Evolutionary conservation across 2,797 vertebrate species (phyloP).

Genomic region (Cossypha niveicapilla): DNA sequence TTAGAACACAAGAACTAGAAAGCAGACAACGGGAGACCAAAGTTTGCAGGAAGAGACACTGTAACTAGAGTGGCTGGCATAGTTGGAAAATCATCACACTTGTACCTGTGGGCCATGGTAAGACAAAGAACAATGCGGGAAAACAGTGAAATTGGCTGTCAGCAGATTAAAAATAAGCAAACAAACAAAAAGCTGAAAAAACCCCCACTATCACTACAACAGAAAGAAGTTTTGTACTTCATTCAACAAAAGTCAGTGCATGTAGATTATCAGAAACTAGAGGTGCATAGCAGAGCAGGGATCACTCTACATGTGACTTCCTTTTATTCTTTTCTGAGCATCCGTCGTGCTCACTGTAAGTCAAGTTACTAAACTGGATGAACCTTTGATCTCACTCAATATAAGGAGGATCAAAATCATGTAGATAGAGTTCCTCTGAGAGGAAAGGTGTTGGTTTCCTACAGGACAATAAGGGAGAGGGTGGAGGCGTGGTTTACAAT

Average conservation of each 20-base stretch:
- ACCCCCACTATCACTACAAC: too few relatives aligned
- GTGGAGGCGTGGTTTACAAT: neutral
- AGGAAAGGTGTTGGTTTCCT: conserved; percentile 50
- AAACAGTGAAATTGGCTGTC: neutral
- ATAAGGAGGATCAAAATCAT: neutral
- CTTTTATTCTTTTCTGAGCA: neutral
- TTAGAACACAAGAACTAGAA: neutral
- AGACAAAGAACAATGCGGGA: neutral
- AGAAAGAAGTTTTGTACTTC: neutral
- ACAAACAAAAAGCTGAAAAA: neutral
- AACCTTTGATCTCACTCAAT: neutral
- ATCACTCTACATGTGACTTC: accelerated
- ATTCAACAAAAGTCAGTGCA: neutral
- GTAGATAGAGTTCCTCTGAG: neutral
- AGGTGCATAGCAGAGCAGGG: neutral
- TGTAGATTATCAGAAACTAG: neutral
- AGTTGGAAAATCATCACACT: neutral
- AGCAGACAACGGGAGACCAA: neutral
- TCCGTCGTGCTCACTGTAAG: neutral
- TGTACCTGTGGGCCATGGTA: neutral
- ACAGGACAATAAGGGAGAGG: neutral
- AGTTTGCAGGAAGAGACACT: neutral
- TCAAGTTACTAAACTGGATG: neutral
- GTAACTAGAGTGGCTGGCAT: neutral
- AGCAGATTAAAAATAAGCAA: neutral